These are phyloP conservation scores for Pogonomyrmex barbatus DNA, from an alignment of 1,140 invertebrate species.

Conservation along the genomic window DNA sequence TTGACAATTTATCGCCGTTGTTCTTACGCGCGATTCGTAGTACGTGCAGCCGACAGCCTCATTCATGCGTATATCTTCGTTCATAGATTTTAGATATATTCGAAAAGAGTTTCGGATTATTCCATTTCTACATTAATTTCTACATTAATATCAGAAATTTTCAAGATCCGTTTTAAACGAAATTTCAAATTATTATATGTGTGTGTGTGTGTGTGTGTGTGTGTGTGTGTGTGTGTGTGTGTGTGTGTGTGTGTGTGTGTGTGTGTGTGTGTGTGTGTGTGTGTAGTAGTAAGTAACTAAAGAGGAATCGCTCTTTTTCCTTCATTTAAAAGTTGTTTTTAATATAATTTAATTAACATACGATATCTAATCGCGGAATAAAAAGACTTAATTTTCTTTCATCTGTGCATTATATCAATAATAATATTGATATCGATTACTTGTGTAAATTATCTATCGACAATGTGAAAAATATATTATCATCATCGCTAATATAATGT, in stretches of 20 bases:
- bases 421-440: not conserved
- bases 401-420: not conserved
- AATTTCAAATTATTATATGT: too few relatives aligned
- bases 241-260: too few relatives aligned
- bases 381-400: not conserved
- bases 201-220: too few relatives aligned
- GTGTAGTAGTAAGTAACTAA: too few relatives aligned
- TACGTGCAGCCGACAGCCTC: slow-evolving; percentile 16
- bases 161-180: not conserved
- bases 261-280: too few relatives aligned
- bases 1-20: slow-evolving; percentile 64
- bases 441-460: not conserved
- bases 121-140: not conserved
- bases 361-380: not conserved
- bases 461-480: not conserved
- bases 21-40: slow-evolving; percentile 44
- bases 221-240: too few relatives aligned
- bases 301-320: not conserved
- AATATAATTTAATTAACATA: not conserved
- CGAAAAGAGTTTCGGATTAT: slow-evolving; percentile 22
- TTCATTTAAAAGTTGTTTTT: not conserved
- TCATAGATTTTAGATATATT: slow-evolving; percentile 59
- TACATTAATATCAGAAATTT: slow-evolving; percentile 5
- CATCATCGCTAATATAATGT: not conserved
- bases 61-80: slow-evolving; percentile 51